These are phyloP conservation scores for Megalops atlanticus DNA, from an alignment of 2,113 vertebrate species.

Conservation along the genomic window DNA sequence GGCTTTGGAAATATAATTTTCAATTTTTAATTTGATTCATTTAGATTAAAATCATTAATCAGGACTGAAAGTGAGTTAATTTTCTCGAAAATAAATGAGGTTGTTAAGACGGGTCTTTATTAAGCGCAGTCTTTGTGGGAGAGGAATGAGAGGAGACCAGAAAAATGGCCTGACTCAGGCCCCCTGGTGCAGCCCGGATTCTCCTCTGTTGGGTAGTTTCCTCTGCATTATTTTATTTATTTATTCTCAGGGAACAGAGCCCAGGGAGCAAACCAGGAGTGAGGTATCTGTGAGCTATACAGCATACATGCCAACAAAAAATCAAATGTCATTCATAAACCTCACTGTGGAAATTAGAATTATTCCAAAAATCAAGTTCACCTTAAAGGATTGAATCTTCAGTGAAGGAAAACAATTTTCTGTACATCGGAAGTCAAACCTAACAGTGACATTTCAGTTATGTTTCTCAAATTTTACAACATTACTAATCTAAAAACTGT, in stretches of 20 bases:
- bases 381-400: not conserved
- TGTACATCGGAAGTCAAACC: no score
- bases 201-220: not conserved
- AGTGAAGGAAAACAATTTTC: not conserved
- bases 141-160: constrained; percentile 43
- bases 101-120: constrained; percentile 94
- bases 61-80: constrained; percentile 99
- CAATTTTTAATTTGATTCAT: constrained; percentile 99
- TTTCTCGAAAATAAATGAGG: constrained; percentile 99
- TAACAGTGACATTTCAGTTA: no score
- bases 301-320: constrained; percentile 1
- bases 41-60: constrained; percentile 99
- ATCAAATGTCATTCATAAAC: not conserved
- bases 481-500: no score
- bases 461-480: no score
- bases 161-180: constrained; percentile 17
- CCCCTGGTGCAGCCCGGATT: not conserved
- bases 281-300: not conserved
- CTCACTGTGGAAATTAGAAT: not conserved
- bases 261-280: not conserved
- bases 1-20: constrained; percentile 99
- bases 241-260: not conserved
- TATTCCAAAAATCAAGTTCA: not conserved
- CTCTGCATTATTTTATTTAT: not conserved
- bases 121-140: constrained; percentile 83